These are phyloP conservation scores for Caenorhabditis virilis DNA, from an alignment of 2,888 invertebrate genomes.

Conservation along the genomic window DNA sequence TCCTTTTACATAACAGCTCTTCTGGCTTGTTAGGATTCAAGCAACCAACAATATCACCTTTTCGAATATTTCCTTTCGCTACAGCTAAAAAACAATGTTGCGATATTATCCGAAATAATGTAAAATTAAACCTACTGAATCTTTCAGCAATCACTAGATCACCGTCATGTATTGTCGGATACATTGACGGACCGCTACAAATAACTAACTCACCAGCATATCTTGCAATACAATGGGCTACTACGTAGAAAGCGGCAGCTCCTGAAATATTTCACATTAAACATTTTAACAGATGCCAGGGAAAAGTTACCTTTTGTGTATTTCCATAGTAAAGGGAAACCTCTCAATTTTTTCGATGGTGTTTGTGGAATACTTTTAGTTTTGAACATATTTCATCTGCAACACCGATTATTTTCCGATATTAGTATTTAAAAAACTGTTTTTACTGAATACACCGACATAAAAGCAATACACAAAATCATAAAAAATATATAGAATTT, in stretches of 20 bases:
- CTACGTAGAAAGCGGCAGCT: constrained; percentile 45
- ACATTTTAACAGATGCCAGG: background rate
- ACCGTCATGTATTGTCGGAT: constrained; percentile 62
- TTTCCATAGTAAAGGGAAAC: constrained; percentile 23
- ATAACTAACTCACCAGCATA: constrained; percentile 56
- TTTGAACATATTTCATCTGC: background rate
- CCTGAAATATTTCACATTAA: constrained; percentile 37
- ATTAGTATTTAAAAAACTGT: too few relatives aligned
- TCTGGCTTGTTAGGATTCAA: constrained; percentile 53
- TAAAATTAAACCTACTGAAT: constrained; percentile 44
- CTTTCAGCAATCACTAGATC: constrained; percentile 62
- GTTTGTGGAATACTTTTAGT: background rate
- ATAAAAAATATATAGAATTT: constrained; percentile 1
- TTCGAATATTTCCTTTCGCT: constrained; percentile 11
- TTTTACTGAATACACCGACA: too few relatives aligned
- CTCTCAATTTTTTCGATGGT: background rate
- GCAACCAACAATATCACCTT: constrained; percentile 62
- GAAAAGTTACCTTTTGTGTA: constrained; percentile 22
- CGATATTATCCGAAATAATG: background rate
- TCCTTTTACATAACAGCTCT: constrained; percentile 53
- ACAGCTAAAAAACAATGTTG: constrained; percentile 12
- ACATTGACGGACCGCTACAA: constrained; percentile 61
- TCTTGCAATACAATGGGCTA: constrained; percentile 38
- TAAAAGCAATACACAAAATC: too few relatives aligned
- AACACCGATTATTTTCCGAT: too few relatives aligned